Percentiles rank a stretch among this genome's conserved stretches.
phyloP scores from a whole-genome alignment of 2,113 vertebrate genomes.

The Carettochelys insculpta region DNA sequence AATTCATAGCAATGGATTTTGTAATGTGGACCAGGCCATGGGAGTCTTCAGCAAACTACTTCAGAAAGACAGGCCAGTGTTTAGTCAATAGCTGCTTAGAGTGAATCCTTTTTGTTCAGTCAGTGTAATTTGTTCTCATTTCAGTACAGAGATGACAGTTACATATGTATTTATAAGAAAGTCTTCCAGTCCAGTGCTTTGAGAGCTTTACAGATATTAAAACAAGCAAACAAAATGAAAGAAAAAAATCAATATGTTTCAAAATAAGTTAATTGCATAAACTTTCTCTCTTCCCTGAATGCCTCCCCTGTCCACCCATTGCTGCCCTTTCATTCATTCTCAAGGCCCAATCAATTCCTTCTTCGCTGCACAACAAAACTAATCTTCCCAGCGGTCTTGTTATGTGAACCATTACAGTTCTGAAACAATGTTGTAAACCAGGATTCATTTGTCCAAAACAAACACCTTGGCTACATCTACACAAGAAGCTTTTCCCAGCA shows the following conservation, averaged over 20 bases:
- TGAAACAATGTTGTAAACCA: background rate
- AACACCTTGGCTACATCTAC: background rate
- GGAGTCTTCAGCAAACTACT: background rate
- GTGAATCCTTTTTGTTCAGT: background rate
- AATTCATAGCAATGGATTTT: background rate
- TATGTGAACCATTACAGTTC: constrained; percentile 1
- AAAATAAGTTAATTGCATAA: background rate
- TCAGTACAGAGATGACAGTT: constrained; percentile 7
- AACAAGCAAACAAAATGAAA: background rate
- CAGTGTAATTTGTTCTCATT: background rate
- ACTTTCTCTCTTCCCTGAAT: background rate
- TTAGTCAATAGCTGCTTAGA: background rate
- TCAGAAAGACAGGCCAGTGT: background rate
- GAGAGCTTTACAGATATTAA: constrained; percentile 5
- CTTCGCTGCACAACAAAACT: background rate
- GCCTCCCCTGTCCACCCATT: background rate
- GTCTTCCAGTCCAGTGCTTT: background rate
- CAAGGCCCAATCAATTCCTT: constrained; percentile 5
- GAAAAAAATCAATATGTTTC: constrained; percentile 11
- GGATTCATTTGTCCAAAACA: constrained; percentile 28
- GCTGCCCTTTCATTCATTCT: constrained; percentile 21
- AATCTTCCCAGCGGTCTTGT: constrained; percentile 3
- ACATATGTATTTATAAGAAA: background rate
- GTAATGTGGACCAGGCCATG: rapidly evolving
- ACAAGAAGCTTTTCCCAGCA: no score